Evolutionary conservation across 2,113 vertebrate species (phyloP).

Genomic region (Calidris pygmaea): DNA sequence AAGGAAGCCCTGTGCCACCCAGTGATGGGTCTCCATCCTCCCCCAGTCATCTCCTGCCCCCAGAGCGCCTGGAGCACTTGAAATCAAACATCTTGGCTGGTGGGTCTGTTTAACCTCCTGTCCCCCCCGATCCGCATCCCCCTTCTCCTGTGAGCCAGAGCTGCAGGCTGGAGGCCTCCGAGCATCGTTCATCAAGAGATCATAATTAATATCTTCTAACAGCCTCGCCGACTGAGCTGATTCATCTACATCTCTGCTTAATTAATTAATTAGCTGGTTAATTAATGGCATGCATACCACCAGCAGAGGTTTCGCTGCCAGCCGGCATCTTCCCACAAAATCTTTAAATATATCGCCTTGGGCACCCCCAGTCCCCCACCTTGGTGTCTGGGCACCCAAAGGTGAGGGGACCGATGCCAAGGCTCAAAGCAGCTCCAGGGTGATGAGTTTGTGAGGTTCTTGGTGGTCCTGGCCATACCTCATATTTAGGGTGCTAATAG

Average conservation of each 20-base stretch:
- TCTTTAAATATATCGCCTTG: background rate
- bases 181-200: background rate
- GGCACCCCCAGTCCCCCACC: background rate
- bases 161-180: background rate
- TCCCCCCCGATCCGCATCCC: too few relatives aligned
- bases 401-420: background rate
- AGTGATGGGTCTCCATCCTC: background rate
- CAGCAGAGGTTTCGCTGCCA: background rate
- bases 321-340: background rate
- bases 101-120: background rate
- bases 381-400: background rate
- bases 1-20: fast-evolving
- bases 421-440: background rate
- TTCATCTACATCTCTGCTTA: constrained; percentile 23
- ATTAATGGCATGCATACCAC: constrained; percentile 17
- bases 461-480: background rate
- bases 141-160: background rate
- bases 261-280: constrained; percentile 41
- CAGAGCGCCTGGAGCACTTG: background rate
- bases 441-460: fast-evolving
- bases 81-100: background rate
- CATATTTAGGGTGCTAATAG: background rate
- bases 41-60: background rate
- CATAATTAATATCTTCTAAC: background rate
- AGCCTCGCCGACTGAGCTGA: background rate